These are phyloP conservation scores for Plotosus lineatus DNA, from an alignment of 2,113 vertebrate species.

Conservation along the genomic window DNA sequence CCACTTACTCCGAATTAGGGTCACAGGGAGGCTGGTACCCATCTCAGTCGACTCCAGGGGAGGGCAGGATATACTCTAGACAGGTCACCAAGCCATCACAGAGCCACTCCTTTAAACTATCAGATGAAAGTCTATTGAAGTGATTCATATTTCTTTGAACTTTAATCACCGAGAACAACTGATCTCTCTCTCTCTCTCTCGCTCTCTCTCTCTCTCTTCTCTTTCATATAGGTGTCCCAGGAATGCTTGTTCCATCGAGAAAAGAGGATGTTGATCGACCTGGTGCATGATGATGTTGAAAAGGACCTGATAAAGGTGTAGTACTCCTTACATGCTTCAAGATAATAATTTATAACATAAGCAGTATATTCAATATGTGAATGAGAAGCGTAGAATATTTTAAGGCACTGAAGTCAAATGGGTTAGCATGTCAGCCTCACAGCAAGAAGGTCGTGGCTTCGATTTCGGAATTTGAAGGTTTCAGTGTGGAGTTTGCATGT, in stretches of 20 bases:
- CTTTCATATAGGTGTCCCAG: conserved; percentile 78
- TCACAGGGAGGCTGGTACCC: too few species aligned
- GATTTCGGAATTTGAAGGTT: too few species aligned
- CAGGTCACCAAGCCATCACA: too few species aligned
- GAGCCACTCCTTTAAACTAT: neutral
- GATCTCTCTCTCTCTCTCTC: neutral
- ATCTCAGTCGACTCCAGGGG: too few species aligned
- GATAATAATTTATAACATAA: neutral
- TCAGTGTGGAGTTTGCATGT: too few species aligned
- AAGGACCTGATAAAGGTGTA: conserved; percentile 82
- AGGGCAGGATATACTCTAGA: too few species aligned
- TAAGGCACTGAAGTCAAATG: too few species aligned
- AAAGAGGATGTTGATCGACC: conserved; percentile 91
- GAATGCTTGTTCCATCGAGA: conserved; percentile 93
- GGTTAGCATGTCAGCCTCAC: too few species aligned
- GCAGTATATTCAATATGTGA: neutral
- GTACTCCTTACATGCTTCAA: neutral
- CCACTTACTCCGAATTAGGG: too few species aligned
- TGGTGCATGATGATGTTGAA: conserved; percentile 88
- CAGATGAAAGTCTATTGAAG: neutral
- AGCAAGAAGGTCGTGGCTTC: too few species aligned
- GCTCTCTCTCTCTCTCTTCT: too few species aligned
- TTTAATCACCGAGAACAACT: neutral
- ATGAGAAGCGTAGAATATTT: too few species aligned
- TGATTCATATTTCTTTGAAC: neutral